Evolutionary conservation across 2,888 invertebrate genomes (phyloP).

Genomic region (Drosophila pegasa): DNA sequence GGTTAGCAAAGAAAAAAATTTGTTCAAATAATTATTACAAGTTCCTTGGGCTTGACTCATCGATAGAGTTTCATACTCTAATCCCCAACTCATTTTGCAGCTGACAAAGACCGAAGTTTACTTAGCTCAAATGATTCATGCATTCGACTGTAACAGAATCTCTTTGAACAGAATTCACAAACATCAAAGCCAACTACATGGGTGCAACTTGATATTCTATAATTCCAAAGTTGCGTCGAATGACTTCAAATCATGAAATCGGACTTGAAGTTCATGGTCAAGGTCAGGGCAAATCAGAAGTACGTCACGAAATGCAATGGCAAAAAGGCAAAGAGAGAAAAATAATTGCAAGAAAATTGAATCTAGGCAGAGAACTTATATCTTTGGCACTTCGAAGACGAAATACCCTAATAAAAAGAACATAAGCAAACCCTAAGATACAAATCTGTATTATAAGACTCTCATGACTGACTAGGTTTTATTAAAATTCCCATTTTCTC

Average conservation of each 20-base stretch:
- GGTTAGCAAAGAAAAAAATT: background rate
- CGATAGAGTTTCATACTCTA: background rate
- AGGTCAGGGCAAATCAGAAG: constrained; percentile 47
- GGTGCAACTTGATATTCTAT: constrained; percentile 3
- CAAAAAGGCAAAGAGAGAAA: background rate
- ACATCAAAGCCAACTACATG: background rate
- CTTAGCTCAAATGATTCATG: constrained; percentile 17
- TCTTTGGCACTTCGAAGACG: background rate
- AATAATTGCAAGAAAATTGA: background rate
- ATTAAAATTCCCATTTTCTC: background rate
- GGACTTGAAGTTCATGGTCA: constrained; percentile 67
- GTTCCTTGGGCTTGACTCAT: too few species aligned
- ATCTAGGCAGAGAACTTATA: background rate
- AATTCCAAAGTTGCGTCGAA: constrained; percentile 1
- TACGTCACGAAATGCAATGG: constrained; percentile 18
- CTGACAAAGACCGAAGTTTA: background rate
- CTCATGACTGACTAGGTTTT: too few species aligned
- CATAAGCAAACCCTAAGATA: too few species aligned
- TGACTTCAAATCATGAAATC: constrained; percentile 5
- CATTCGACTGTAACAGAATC: background rate
- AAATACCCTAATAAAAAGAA: background rate
- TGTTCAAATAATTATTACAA: background rate
- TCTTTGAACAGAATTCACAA: background rate
- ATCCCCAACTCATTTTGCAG: constrained; percentile 6
- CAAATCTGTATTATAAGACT: too few species aligned